Evolutionary conservation across 2,797 vertebrate species (phyloP).

Genomic region (Sebastes minor): DNA sequence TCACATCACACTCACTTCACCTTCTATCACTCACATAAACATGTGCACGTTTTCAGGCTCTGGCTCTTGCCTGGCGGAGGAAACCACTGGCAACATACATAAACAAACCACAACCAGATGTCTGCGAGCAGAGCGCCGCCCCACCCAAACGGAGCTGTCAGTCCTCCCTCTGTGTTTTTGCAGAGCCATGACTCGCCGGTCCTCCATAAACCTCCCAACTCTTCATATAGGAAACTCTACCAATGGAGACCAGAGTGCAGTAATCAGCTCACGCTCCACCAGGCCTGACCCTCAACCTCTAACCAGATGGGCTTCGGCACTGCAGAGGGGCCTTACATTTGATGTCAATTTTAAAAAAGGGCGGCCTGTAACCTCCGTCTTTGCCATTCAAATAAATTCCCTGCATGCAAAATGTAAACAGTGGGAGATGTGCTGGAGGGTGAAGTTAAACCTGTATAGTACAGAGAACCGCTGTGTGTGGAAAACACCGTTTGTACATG

Average conservation of each 20-base stretch:
- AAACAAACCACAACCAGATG: constrained; percentile 81
- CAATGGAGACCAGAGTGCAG: constrained; percentile 9
- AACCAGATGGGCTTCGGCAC: constrained; percentile 13
- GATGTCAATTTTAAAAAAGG: constrained; percentile 36
- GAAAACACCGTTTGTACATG: background rate
- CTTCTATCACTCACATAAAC: constrained; percentile 52
- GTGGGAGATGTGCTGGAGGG: background rate
- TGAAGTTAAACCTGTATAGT: background rate
- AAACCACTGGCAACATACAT: constrained; percentile 62
- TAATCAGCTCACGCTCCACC: constrained; percentile 27
- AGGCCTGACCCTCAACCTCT: constrained; percentile 17
- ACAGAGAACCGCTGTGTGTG: background rate
- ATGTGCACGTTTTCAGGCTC: constrained; percentile 47
- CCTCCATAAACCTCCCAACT: constrained; percentile 37
- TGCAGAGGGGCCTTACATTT: constrained; percentile 1
- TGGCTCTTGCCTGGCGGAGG: constrained; percentile 41
- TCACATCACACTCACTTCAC: constrained; percentile 45
- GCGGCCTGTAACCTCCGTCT: constrained; percentile 8
- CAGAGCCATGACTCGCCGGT: constrained; percentile 62
- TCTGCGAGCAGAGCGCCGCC: constrained; percentile 38
- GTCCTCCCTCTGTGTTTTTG: constrained; percentile 65
- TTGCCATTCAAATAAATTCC: constrained; percentile 24
- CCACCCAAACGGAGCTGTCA: constrained; percentile 66
- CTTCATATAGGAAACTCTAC: constrained; percentile 10
- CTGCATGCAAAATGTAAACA: constrained; percentile 24